phyloP scores from a whole-genome alignment of 1,140 invertebrate genomes.

The Zaprionus tsacasi region DNA sequence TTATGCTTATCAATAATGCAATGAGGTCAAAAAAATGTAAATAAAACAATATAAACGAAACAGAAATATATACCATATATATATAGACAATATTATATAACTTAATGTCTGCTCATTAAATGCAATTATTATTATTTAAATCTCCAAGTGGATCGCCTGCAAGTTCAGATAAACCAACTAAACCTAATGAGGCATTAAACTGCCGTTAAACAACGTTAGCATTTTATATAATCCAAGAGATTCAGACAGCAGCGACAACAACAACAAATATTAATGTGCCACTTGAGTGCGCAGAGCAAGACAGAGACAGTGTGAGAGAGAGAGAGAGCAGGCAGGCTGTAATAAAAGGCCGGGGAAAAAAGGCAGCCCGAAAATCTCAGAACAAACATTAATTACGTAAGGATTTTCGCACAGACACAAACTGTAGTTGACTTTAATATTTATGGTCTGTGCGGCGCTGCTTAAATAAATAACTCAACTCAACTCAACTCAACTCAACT shows the following conservation, averaged over 20 bases:
- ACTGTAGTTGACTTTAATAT: slow-evolving; percentile 75
- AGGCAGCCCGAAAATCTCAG: slow-evolving; percentile 56
- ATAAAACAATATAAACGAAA: not conserved
- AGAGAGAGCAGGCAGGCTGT: not conserved
- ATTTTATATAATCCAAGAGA: slow-evolving; percentile 61
- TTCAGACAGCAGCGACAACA: slow-evolving; percentile 24
- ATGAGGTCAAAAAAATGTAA: not conserved
- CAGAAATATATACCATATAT: not conserved
- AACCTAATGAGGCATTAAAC: slow-evolving; percentile 67
- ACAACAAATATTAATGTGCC: slow-evolving; percentile 52
- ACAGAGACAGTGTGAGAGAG: not conserved
- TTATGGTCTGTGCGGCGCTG: slow-evolving; percentile 61
- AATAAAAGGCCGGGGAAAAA: slow-evolving; percentile 10
- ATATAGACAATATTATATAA: not conserved
- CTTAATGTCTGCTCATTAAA: not conserved
- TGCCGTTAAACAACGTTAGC: slow-evolving; percentile 68
- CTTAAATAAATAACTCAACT: slow-evolving; percentile 69
- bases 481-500: not conserved
- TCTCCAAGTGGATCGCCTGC: not conserved
- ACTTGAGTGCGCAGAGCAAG: slow-evolving; percentile 54
- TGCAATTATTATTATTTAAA: slow-evolving; percentile 23
- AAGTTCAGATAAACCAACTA: slow-evolving; percentile 45
- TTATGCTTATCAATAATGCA: not conserved
- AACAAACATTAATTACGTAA: slow-evolving; percentile 73
- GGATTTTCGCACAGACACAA: slow-evolving; percentile 63